Percentiles rank a stretch among this genome's conserved stretches.
phyloP scores from a whole-genome alignment of 2,888 invertebrate species.

The Scrobipalpa atriplicella region DNA sequence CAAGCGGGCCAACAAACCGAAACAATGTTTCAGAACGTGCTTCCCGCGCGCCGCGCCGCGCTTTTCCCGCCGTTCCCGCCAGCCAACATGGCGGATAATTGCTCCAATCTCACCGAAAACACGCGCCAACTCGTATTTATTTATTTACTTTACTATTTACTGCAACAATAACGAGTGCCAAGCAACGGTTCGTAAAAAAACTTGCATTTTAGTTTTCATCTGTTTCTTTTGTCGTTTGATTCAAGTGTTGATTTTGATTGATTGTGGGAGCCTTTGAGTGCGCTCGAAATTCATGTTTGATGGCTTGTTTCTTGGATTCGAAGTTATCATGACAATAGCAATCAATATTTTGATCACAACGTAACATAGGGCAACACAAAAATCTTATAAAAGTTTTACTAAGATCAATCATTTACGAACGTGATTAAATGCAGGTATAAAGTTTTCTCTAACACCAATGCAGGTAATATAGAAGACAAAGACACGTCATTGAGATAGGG shows the following conservation, averaged over 20 bases:
- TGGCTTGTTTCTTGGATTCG: conserved; percentile 6
- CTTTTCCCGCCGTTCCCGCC: conserved; percentile 25
- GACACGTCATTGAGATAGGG: too few species aligned
- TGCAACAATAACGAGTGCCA: conserved; percentile 65
- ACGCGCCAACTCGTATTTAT: conserved; percentile 74
- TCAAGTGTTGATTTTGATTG: conserved; percentile 34
- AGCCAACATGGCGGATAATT: conserved; percentile 54
- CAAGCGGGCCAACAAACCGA: conserved; percentile 51
- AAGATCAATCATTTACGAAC: background rate
- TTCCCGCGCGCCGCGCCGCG: conserved; percentile 32
- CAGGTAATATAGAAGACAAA: too few species aligned
- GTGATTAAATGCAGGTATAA: too few species aligned
- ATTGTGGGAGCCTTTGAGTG: conserved; percentile 26
- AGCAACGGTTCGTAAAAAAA: conserved; percentile 31
- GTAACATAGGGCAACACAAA: background rate
- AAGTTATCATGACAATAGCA: conserved; percentile 25
- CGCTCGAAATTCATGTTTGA: conserved; percentile 2
- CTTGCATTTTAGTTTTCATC: conserved; percentile 32
- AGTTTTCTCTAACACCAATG: too few species aligned
- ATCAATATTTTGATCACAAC: background rate
- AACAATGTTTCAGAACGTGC: conserved; percentile 44
- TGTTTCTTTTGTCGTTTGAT: conserved; percentile 27
- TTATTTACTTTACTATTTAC: conserved; percentile 79
- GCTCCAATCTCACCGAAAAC: conserved; percentile 73
- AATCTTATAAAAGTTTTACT: background rate